Percentiles rank a stretch among this genome's conserved stretches.
Evolutionary conservation across 2,113 vertebrate species (phyloP).

Genomic region (Thamnophis sirtalis): DNA sequence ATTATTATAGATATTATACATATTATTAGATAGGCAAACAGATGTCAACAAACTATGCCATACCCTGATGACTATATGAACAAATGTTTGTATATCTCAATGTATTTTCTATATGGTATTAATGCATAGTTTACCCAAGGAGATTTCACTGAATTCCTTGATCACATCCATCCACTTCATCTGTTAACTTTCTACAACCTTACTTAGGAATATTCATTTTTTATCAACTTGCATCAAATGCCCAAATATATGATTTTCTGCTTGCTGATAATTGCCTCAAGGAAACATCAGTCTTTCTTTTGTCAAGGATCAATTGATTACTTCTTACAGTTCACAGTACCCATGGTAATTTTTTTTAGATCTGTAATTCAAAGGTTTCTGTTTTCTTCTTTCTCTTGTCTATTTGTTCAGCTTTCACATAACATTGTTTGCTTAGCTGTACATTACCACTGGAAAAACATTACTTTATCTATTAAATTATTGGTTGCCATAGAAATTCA

Average conservation of each 20-base stretch:
- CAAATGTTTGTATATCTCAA: background rate
- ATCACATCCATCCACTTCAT: background rate
- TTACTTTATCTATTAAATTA: background rate
- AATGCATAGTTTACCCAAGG: background rate
- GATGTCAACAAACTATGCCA: background rate
- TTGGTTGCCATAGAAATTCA: background rate
- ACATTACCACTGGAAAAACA: background rate
- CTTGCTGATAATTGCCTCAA: background rate
- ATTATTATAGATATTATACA: background rate
- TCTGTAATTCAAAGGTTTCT: background rate
- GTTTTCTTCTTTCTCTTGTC: background rate
- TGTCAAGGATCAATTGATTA: background rate
- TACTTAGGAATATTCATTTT: background rate
- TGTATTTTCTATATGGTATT: background rate
- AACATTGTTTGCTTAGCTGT: background rate
- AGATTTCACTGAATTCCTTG: background rate
- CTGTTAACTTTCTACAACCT: background rate
- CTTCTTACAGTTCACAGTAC: background rate
- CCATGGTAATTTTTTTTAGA: background rate
- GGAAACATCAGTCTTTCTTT: background rate
- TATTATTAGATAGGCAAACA: background rate
- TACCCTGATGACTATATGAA: background rate
- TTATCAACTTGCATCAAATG: background rate
- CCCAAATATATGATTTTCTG: background rate
- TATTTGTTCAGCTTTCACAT: background rate